These are phyloP conservation scores for Lacanobia oleracea DNA, from an alignment of 2,888 invertebrate species.

Conservation along the genomic window DNA sequence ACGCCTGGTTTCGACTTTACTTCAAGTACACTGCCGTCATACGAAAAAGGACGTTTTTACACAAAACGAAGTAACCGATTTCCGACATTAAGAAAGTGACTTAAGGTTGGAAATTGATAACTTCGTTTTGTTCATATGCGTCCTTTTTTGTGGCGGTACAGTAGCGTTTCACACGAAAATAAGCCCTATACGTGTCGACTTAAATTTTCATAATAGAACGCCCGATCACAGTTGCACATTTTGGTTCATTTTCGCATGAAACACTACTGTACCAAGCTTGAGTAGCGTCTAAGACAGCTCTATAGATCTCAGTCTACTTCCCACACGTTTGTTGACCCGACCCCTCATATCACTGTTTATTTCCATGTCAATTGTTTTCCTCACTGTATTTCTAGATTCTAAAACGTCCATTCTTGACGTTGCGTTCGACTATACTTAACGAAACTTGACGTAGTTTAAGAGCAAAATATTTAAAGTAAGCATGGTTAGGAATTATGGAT, in stretches of 20 bases:
- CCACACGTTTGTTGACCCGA: conserved; percentile 20
- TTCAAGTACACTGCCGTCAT: too few species aligned
- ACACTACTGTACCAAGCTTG: not conserved
- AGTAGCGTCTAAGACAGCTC: not conserved
- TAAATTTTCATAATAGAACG: not conserved
- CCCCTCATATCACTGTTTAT: conserved; percentile 58
- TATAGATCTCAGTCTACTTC: conserved; percentile 4
- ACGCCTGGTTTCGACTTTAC: not conserved
- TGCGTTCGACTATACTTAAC: conserved; percentile 55
- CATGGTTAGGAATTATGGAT: conserved; percentile 45
- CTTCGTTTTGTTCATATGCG: too few species aligned
- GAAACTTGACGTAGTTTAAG: conserved; percentile 47
- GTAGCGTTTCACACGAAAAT: not conserved
- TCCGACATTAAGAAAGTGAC: too few species aligned
- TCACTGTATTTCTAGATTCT: conserved; percentile 42
- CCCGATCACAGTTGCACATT: not conserved
- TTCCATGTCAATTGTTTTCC: conserved; percentile 61
- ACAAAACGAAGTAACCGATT: too few species aligned
- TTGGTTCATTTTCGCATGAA: not conserved
- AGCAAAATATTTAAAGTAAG: conserved; percentile 48
- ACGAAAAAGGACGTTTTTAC: too few species aligned
- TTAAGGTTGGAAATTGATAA: too few species aligned
- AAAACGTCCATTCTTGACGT: conserved; percentile 59
- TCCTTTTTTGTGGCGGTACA: not conserved
- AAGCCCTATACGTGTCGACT: not conserved